These are phyloP conservation scores for Ashinkailepas kermadecensis DNA, from an alignment of 2,888 invertebrate genomes.

Conservation along the genomic window DNA sequence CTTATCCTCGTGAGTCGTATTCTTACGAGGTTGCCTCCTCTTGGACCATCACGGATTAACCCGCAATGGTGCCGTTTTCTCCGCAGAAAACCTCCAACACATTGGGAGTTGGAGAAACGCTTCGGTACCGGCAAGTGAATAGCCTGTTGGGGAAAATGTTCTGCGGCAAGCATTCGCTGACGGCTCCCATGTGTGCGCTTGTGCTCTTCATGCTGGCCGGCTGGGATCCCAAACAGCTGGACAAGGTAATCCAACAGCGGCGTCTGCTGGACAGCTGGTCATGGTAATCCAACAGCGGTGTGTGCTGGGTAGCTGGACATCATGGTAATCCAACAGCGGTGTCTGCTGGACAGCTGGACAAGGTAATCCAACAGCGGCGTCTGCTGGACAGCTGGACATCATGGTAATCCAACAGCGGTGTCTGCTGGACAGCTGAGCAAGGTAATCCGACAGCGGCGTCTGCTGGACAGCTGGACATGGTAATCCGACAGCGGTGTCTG, in stretches of 20 bases:
- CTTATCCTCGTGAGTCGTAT: neutral
- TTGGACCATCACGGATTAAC: neutral
- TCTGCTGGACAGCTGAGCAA: too few relatives aligned
- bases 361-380: too few relatives aligned
- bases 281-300: too few relatives aligned
- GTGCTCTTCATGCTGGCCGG: slow-evolving; percentile 29
- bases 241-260: slow-evolving; percentile 25
- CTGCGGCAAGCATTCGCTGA: slow-evolving; percentile 21
- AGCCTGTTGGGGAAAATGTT: slow-evolving; percentile 21
- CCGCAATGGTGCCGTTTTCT: neutral
- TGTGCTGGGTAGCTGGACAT: too few relatives aligned
- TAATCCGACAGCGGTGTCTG: too few relatives aligned
- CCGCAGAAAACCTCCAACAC: neutral
- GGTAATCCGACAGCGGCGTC: too few relatives aligned
- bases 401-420: too few relatives aligned
- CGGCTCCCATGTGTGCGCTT: slow-evolving; percentile 25
- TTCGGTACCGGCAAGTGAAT: slow-evolving; percentile 21
- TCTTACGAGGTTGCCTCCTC: neutral
- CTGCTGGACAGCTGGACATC: too few relatives aligned
- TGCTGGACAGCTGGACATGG: too few relatives aligned
- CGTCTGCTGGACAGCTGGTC: too few relatives aligned
- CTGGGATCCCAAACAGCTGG: slow-evolving; percentile 29
- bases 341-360: too few relatives aligned
- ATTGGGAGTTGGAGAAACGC: slow-evolving; percentile 27
- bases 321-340: too few relatives aligned